Base-by-base conservation (phyloP, 2,113 vertebrate species). In the Xiphias gladius region DNA sequence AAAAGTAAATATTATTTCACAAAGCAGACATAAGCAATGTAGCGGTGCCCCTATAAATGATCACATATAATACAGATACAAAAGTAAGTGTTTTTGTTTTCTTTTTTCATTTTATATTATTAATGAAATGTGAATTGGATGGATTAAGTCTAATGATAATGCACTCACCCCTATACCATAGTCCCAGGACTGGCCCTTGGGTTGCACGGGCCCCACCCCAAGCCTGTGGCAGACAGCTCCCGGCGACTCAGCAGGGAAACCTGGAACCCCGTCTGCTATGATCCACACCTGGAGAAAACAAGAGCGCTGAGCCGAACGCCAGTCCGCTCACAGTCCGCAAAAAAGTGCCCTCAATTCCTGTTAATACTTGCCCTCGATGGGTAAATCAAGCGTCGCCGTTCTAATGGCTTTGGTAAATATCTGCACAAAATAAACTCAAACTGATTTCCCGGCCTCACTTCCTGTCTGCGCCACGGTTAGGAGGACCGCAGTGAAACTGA, bases 161-260 rank as follows among this genome's bases (percentile, higher is more conserved):
- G 16, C 12, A 89, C 98, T 96, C 84, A 99, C 98, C 94, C 98
- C 98, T 7, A 99, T 96, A 0, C 98, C 98, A 0, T 97, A 99
- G 91, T 99, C 98, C 98, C 98, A 99, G 0, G 95, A 94, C 79
- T 95, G 95, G 43, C 98, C 98, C 69, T 95, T 97, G 1, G 97
- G 97, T n/a, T 97, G 95, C 91, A 94, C 93, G 4, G 98, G 97
- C 73, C 96, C 97, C 37, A 99, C 94, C 0, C 97, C 97, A 0
- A 94, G 87, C 7, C 98, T 95, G 76, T 96, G 98, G 72, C 97
- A 98, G 37, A 99, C 94, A 0, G 96, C 97, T 9, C 98, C 97
- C 0, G 95, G 95, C 83, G 96, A 96, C 92, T 98, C 93, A 11
- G 95, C 86, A 2, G 96, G 97, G 75, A 96, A 97, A 4, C 98